Base-by-base conservation (phyloP, 2,797 vertebrate genomes). In the Alectoris magna region DNA sequence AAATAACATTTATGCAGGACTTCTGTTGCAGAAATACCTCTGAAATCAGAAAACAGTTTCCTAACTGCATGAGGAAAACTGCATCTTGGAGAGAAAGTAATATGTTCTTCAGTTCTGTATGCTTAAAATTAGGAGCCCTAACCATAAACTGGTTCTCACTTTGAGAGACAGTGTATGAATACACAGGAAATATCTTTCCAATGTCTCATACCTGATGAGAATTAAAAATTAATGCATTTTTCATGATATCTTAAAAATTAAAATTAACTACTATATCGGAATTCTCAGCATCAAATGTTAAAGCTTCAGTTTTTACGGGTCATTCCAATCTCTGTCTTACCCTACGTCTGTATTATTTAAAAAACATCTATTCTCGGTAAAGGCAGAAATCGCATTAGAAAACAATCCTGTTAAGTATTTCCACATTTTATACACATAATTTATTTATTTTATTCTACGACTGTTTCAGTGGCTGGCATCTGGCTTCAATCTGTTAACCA, bases 401-500 rank as follows among this genome's bases (percentile, higher is more conserved):
- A 66, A 84, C 34, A 49, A 77, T 31, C 90, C 39, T n/a, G n/a
- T 36, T 86, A 62, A 72, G 27, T 36, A 63, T 29, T 39, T 63
- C 27, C 18, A 7, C 38, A 63, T 41, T 63, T 63, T 63, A 29
- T 41, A 39, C 38, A 63, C 12, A 29, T 19, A 21, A 13, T 63
- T 21, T 22, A 13, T 29, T 31, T 21, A 85, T 75, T 92, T 74
- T 84, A 70, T 55, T 74, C 88, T 73, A 87, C 48, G 87, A 43
- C 27, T 71, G 74, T 15, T 43, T 75, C 48, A 39, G 75, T n/a
- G 67, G 53, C 85, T 77, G 41, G 86, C 63, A 95, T 84, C 53
- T 77, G 66, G 69, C 67, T 91, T 97, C 91, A 95, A 94, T 90
- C 91, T 93, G 90, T 89, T 78, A 91, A 81, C 93, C 74, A 83